These are phyloP conservation scores for Sussaba pulchella DNA, from an alignment of 2,888 invertebrate species.

Conservation along the genomic window DNA sequence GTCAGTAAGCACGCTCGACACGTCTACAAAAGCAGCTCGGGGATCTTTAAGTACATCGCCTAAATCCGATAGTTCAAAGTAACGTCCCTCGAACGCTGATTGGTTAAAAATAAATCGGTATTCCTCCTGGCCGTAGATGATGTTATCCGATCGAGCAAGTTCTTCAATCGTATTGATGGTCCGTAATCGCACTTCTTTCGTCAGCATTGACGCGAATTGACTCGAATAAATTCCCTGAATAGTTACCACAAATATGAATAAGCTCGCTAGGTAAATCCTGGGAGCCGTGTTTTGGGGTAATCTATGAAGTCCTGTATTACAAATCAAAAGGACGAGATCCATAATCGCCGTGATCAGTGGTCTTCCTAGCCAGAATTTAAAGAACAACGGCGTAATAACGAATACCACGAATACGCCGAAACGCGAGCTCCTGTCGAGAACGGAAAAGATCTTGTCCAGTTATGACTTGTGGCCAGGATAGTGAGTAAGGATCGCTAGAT, in stretches of 20 bases:
- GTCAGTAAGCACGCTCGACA: background rate
- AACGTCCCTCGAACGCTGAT: background rate
- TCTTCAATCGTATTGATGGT: conserved; percentile 1
- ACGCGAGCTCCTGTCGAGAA: background rate
- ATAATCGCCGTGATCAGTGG: background rate
- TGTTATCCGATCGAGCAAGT: background rate
- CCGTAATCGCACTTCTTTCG: background rate
- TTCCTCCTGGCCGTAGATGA: background rate
- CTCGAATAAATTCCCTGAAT: too few relatives aligned
- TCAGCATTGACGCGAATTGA: conserved; percentile 2
- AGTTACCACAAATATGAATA: too few relatives aligned
- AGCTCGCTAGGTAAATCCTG: too few relatives aligned
- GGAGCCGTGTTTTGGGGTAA: too few relatives aligned
- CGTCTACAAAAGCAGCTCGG: background rate
- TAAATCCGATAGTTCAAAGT: background rate
- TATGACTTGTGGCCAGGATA: too few relatives aligned
- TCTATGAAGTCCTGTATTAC: too few relatives aligned
- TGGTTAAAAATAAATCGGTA: background rate
- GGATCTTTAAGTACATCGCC: background rate
- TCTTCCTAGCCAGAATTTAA: background rate
- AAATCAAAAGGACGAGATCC: too few relatives aligned
- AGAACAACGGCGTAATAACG: background rate
- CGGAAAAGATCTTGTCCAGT: too few relatives aligned
- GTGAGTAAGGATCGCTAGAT: too few relatives aligned
- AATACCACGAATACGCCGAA: background rate